Percentiles rank a stretch among this genome's conserved stretches.
These are phyloP conservation scores for Lepidonotus clava DNA, from an alignment of 2,888 invertebrate genomes.

Conservation along the genomic window DNA sequence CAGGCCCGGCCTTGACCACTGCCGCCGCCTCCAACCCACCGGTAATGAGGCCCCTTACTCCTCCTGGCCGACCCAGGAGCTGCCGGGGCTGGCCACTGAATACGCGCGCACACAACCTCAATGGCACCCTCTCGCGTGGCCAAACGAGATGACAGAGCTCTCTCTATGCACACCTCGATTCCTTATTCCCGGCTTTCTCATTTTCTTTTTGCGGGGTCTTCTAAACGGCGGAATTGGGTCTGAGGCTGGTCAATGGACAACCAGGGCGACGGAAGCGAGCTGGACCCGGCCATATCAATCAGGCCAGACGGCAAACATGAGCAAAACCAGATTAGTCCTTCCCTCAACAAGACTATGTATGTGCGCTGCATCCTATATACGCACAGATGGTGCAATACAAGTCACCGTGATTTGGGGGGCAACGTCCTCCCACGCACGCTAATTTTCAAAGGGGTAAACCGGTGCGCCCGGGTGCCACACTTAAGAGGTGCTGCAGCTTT, in stretches of 20 bases:
- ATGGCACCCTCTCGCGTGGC: background rate
- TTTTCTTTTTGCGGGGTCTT: constrained; percentile 5
- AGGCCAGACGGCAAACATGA: constrained; percentile 23
- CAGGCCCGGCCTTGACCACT: background rate
- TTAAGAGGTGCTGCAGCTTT: background rate
- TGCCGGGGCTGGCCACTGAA: background rate
- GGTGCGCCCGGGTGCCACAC: background rate
- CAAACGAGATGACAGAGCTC: background rate
- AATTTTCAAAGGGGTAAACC: constrained; percentile 21
- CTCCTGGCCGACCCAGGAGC: background rate
- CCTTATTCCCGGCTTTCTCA: background rate
- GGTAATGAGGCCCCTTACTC: constrained; percentile 13
- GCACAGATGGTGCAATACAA: background rate
- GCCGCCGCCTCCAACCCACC: background rate
- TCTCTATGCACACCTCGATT: constrained; percentile 22
- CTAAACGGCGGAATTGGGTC: constrained; percentile 38
- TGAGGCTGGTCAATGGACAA: constrained; percentile 9
- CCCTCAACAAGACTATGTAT: constrained; percentile 8
- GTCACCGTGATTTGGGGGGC: background rate
- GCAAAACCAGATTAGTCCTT: constrained; percentile 48
- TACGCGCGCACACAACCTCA: background rate
- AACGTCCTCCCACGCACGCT: background rate
- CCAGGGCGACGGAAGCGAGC: background rate
- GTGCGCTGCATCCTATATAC: constrained; percentile 32
- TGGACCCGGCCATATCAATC: constrained; percentile 31